Base-by-base conservation (phyloP, 2,888 invertebrate species). In the Apodemia duryi region DNA sequence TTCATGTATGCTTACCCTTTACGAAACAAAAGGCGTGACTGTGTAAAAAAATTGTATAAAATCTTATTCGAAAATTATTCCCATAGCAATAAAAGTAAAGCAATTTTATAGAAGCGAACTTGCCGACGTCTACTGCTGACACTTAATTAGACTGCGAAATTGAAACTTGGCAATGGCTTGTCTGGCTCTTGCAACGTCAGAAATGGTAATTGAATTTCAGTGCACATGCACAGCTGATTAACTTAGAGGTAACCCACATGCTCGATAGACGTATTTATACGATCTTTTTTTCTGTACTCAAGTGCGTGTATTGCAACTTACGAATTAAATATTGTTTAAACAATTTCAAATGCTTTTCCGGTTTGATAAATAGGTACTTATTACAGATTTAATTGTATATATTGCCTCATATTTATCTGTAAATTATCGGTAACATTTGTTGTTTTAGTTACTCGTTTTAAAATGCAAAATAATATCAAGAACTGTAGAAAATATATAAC, bases 111-210 rank as follows among this genome's bases (percentile, higher is more conserved):
- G 84, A 81, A 84, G 77, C 72, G 78, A 81, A 79, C 76, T 83
- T 81, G 80, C 77, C 79, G 77, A 67, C 80, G 77, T 82, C 82
- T 77, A 74, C 71, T 69, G 72, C 78, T 75, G 78, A 75, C 84
- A 84, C 84, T 86, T 88, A 88, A 90, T 89, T 89, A 79, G 77
- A 77, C 72, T 74, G 75, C 69, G 76, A 86, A 88, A 88, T 88
- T 87, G 86, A 89, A 88, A 87, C 83, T 87, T 86, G 57, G 57
- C 35, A 60, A 60, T 63, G 66, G 63, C 60, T 57, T 57, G 63
- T 52, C 61, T 54, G 64, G 60, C 41, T 63, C 49, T 51, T 35
- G 29, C 57, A 32, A 13, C 46, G 64, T 35, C 49, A 41, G 61
- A 61, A 38, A 38, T 51, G 41, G 41, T 65, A 52, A 62, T 65